Evolutionary conservation across 2,113 vertebrate genomes (phyloP), one percentile per base, ranked within the genome.

Genomic region (Chloropsis hardwickii): DNA sequence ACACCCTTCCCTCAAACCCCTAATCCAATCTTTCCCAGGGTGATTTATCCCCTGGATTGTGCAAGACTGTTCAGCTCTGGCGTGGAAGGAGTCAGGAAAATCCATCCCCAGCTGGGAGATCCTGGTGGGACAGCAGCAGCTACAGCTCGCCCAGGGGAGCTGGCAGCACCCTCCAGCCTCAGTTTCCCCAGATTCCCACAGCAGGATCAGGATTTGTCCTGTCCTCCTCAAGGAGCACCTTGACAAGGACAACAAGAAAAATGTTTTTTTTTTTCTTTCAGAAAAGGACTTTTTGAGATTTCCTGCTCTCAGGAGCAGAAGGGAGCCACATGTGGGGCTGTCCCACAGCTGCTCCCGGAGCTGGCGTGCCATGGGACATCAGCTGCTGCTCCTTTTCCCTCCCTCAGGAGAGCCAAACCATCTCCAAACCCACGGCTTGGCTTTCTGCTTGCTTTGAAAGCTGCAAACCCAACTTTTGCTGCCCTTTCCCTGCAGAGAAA

Each of bases 401-500:
- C 35, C 66, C 28, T 3, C 0, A 35, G 35, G 22, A 54, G 15
- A 44, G 25, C 22, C 5, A 81, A 25, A 37, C 14, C 81, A 7
- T 1, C 74, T n/a, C 56, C 14, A 53, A n/a, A 45, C 3, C 6
- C 70, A 2, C 5, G 14, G 15, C 5, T n/a, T n/a, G n/a, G n/a
- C n/a, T 27, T n/a, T 28, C 24, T 11, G 25, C 0, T 77, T 29
- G 8, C 25, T 81, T 83, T 14, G 2, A 11, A 47, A 57, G 37
- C 45, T 20, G 8, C 80, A 89, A 90, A 15, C 25, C 23, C 6
- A 23, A 19, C 28, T 60, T 37, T 21, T 23, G 88, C 81, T 62
- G 20, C 21, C 73, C n/a, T 87, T 35, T 20, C 66, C 54, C 88
- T 39, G 54, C 80, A 35, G 94, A 93, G 94, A 93, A 97, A 69